These are phyloP conservation scores for Fukomys damarensis DNA, from an alignment of 2,113 vertebrate genomes.

Conservation along the genomic window DNA sequence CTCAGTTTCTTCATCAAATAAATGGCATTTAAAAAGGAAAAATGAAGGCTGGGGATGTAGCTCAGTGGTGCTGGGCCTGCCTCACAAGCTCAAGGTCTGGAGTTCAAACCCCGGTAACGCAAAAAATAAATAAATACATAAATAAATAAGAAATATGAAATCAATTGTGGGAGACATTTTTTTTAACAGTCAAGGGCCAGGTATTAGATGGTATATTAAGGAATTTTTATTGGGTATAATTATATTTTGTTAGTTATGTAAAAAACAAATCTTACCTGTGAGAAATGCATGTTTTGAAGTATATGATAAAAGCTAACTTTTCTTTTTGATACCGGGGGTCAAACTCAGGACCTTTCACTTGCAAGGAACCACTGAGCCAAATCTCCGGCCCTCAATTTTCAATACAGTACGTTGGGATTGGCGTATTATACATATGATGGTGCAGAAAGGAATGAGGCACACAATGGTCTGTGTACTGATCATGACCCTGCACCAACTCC, in stretches of 20 bases:
- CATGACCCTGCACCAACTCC: not conserved
- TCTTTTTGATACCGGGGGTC: no score
- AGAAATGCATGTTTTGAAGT: slow-evolving; percentile 24
- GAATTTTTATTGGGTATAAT: not conserved
- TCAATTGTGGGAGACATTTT: not conserved
- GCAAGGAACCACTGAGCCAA: no score
- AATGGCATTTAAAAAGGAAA: not conserved
- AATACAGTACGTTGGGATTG: not conserved
- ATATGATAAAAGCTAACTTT: not conserved
- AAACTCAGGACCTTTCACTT: no score
- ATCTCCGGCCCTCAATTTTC: no score
- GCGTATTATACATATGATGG: not conserved
- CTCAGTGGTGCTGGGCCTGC: no score
- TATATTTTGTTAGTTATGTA: not conserved
- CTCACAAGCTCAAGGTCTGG: no score
- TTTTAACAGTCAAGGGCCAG: not conserved
- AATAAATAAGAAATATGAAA: not conserved
- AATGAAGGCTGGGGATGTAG: no score
- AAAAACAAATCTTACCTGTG: not conserved
- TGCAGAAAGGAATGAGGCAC: not conserved
- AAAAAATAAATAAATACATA: no score
- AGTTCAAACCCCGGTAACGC: no score
- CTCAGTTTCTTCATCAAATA: slow-evolving; percentile 4
- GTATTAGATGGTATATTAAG: slow-evolving; percentile 23
- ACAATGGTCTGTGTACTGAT: not conserved